Percentiles rank a stretch among this genome's conserved stretches.
phyloP scores from a whole-genome alignment of 2,113 vertebrate genomes.

The Melospiza melodia region DNA sequence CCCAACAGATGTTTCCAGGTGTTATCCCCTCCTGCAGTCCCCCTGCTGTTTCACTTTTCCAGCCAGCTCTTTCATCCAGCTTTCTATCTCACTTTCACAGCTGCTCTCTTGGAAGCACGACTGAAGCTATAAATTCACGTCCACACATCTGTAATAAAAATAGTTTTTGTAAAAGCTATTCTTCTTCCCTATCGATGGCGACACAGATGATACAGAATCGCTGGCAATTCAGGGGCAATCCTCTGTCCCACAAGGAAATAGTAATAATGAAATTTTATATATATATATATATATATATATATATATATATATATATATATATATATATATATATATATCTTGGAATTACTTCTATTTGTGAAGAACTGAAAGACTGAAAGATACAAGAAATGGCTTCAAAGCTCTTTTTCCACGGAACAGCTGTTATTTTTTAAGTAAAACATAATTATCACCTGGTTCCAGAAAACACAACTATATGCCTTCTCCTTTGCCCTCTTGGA shows the following conservation, averaged over 20 bases:
- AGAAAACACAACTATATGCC: not conserved
- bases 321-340: not conserved
- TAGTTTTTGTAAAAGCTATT: slow-evolving; percentile 21
- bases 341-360: not conserved
- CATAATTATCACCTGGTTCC: not conserved
- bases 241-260: too few relatives aligned
- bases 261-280: too few relatives aligned
- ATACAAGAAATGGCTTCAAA: not conserved
- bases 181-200: not conserved
- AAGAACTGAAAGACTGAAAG: not conserved
- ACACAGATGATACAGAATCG: not conserved
- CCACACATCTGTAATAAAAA: slow-evolving; percentile 51
- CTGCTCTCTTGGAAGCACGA: slow-evolving; percentile 53
- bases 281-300: too few relatives aligned
- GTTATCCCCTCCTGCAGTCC: not conserved
- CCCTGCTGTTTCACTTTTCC: not conserved
- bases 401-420: not conserved
- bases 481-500: not conserved
- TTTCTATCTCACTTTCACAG: slow-evolving; percentile 59
- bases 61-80: slow-evolving; percentile 50
- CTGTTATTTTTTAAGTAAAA: not conserved
- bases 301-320: too few relatives aligned
- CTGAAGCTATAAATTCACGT: slow-evolving; percentile 44
- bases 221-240: not conserved
- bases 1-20: not conserved